Evolutionary conservation across 2,888 invertebrate genomes (phyloP).

Genomic region (Unio pictorum): DNA sequence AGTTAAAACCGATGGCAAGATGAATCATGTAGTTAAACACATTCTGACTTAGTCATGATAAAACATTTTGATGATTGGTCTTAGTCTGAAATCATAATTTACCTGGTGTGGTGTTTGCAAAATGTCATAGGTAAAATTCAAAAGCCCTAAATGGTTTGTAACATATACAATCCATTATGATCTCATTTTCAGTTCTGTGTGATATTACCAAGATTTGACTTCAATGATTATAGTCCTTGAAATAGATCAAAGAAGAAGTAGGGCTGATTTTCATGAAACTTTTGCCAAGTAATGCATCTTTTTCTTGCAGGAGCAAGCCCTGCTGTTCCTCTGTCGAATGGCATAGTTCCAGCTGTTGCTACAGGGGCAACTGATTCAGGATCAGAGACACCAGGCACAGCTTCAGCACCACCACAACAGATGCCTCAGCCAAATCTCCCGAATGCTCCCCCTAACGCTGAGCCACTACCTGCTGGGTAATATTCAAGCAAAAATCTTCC

Average conservation of each 20-base stretch:
- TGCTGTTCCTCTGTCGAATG: slow-evolving; percentile 11
- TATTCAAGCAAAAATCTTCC: slow-evolving; percentile 1
- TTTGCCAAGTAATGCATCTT: too few species aligned
- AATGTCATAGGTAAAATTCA: too few species aligned
- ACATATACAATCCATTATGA: too few species aligned
- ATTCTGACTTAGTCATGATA: too few species aligned
- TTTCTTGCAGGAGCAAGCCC: too few species aligned
- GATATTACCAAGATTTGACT: not conserved
- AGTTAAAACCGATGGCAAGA: too few species aligned
- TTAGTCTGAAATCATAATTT: too few species aligned
- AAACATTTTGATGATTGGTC: too few species aligned
- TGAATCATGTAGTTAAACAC: too few species aligned
- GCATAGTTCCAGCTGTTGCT: slow-evolving; percentile 25
- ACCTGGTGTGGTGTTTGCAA: too few species aligned
- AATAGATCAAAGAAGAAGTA: slow-evolving; percentile 1
- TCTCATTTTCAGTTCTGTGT: too few species aligned
- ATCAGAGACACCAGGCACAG: slow-evolving; percentile 4
- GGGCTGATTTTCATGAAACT: not conserved
- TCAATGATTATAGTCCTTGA: not conserved
- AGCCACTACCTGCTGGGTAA: slow-evolving; percentile 52
- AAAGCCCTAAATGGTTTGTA: too few species aligned
- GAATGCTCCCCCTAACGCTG: slow-evolving; percentile 17
- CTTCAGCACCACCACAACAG: slow-evolving; percentile 13
- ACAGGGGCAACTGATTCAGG: slow-evolving; percentile 22
- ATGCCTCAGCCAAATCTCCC: slow-evolving; percentile 1